phyloP scores from a whole-genome alignment of 2,797 vertebrate genomes.

The Phoxinus dragarum region DNA sequence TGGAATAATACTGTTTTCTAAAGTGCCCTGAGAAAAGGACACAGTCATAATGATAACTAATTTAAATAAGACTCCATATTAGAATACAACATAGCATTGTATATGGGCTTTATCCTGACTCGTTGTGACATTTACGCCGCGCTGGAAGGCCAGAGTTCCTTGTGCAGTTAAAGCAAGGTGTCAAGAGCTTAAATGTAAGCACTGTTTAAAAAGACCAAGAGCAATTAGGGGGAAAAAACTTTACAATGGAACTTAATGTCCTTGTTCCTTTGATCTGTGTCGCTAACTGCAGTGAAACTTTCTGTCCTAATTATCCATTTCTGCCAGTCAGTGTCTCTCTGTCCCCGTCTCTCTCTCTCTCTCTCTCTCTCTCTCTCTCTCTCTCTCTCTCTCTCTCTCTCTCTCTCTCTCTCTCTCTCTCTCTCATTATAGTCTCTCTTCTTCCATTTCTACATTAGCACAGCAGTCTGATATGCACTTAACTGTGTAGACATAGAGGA shows the following conservation, averaged over 20 bases:
- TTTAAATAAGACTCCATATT: constrained; percentile 52
- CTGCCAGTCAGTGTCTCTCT: constrained; percentile 82
- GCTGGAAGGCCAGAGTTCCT: constrained; percentile 53
- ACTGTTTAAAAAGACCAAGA: constrained; percentile 72
- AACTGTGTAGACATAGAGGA: constrained; percentile 70
- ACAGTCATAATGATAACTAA: constrained; percentile 49
- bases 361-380: constrained; percentile 59
- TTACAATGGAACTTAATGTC: constrained; percentile 80
- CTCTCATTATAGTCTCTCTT: constrained; percentile 74
- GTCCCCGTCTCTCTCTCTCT: constrained; percentile 67
- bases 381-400: constrained; percentile 56
- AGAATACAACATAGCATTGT: constrained; percentile 46
- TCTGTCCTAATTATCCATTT: constrained; percentile 86
- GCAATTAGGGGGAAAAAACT: constrained; percentile 68
- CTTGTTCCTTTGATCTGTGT: constrained; percentile 78
- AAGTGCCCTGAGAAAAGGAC: constrained; percentile 29
- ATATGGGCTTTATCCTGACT: constrained; percentile 32
- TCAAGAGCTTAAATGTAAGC: constrained; percentile 71
- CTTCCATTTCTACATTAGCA: constrained; percentile 77
- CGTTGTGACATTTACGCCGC: constrained; percentile 68
- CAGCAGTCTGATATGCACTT: constrained; percentile 81
- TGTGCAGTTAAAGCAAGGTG: constrained; percentile 69
- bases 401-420: constrained; percentile 66
- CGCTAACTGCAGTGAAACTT: constrained; percentile 78
- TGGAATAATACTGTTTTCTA: constrained; percentile 41